Evolutionary conservation across 2,888 invertebrate species (phyloP), one percentile per base, ranked within the genome.

Genomic region (Nemotelus nigrinus): DNA sequence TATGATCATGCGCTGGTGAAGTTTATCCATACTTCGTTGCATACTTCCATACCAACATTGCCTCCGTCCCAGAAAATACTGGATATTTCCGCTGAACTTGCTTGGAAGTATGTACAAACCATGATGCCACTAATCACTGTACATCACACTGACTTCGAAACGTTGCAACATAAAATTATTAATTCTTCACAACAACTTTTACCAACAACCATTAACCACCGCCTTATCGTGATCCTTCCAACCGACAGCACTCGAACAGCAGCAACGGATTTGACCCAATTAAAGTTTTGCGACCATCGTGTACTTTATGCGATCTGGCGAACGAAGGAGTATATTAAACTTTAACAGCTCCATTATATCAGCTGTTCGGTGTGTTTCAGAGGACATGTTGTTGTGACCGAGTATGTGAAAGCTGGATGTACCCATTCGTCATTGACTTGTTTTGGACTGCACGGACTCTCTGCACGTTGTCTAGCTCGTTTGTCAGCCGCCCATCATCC

Each of bases 301-400:
- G 67, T 47, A 47, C 50, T 67, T 48, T 48, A 50, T 48, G 25
- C 67, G 67, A 48, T 47, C 67, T 0, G 44, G 67, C 44, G 3
- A 39, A 67, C n/a, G 6, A 50, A 2, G 44, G 47, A 50, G 67
- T 67, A 50, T 50, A 67, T 67, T 67, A 70, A 53, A 70, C 53
- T 70, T 70, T 70, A 70, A 70, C 70, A 70, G 70, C 70, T 70
- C 70, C 55, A 70, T 70, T 70, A 70, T 70, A 70, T 70, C 70
- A 55, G 70, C 43, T 55, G 41, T 53, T 53, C 25, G 25, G 70
- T 70, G 50, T 48, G 50, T 55, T 70, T 25, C 25, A 25, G 25
- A 25, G 25, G 25, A 25, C 25, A 1, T 25, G 25, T 25, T 25
- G 25, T 25, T 25, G 25, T 25, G 25, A 25, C 25, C 25, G 25